These are phyloP conservation scores for Trissolcus brochymenae DNA, from an alignment of 2,888 invertebrate species.

Conservation along the genomic window DNA sequence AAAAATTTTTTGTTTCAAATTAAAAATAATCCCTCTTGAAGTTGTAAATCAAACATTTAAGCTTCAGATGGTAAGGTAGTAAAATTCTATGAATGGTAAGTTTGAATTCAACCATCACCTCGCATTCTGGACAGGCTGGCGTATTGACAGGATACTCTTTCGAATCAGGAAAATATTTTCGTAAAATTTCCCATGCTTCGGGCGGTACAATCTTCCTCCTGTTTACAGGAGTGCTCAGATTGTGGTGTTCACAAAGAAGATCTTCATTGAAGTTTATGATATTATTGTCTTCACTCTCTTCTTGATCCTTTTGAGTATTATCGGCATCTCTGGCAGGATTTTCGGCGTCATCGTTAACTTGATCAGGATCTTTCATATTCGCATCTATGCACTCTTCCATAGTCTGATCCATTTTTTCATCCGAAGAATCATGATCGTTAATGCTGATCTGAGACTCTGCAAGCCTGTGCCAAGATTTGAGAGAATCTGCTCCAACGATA, in stretches of 20 bases:
- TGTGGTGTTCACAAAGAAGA: constrained; percentile 78
- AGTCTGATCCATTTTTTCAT: constrained; percentile 51
- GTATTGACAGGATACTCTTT: constrained; percentile 71
- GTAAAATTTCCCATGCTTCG: constrained; percentile 78
- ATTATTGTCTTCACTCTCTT: constrained; percentile 71
- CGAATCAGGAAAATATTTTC: constrained; percentile 76
- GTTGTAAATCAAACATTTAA: neutral
- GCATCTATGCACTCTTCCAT: neutral
- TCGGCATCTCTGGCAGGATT: constrained; percentile 26
- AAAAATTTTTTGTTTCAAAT: too few relatives aligned
- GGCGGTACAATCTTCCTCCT: constrained; percentile 77
- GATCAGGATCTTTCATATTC: constrained; percentile 29
- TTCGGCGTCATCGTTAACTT: constrained; percentile 14
- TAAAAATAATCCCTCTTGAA: neutral
- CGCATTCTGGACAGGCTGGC: constrained; percentile 71
- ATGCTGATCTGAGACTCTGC: constrained; percentile 60
- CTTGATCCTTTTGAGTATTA: constrained; percentile 61
- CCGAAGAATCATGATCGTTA: constrained; percentile 58
- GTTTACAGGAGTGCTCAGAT: constrained; percentile 70
- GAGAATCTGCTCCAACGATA: constrained; percentile 79
- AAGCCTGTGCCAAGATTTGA: constrained; percentile 78
- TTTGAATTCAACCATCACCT: constrained; percentile 55
- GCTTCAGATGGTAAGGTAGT: constrained; percentile 11
- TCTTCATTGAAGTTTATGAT: constrained; percentile 78
- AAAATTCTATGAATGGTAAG: too few relatives aligned